Conservation (phyloP, 2,113 vertebrate species). For the Thermophis baileyi region DNA sequence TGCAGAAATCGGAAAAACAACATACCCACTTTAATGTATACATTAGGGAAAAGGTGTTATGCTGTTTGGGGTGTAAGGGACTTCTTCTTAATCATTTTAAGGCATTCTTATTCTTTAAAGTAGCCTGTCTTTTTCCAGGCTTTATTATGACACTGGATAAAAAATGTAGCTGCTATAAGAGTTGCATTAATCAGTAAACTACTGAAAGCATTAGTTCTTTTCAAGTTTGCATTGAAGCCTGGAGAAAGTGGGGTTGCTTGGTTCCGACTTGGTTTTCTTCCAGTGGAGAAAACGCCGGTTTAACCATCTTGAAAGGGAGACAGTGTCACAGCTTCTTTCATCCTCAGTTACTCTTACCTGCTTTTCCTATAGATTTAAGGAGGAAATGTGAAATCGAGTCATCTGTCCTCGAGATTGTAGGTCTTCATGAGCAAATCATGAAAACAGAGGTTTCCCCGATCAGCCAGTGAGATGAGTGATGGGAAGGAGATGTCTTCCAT, state of each 20-base stretch:
- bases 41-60: background rate
- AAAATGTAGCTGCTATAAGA: background rate
- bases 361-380: too few relatives aligned
- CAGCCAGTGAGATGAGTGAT: too few relatives aligned
- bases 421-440: too few relatives aligned
- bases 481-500: too few relatives aligned
- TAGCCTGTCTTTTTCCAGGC: background rate
- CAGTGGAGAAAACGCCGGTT: background rate
- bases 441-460: too few relatives aligned
- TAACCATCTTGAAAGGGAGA: background rate
- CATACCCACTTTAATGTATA: background rate
- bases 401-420: too few relatives aligned
- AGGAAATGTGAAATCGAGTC: too few relatives aligned
- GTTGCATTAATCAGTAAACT: background rate
- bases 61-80: background rate
- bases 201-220: background rate
- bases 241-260: background rate
- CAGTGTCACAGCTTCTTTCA: background rate
- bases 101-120: background rate
- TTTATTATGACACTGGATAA: background rate
- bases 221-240: background rate
- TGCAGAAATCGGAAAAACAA: background rate
- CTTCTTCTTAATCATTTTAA: background rate
- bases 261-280: background rate
- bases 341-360: background rate